Evolutionary conservation across 64 coral and sea anemone species (phyloP), one percentile per base, ranked within the genome.

Genomic region (Actinia tenebrosa): DNA sequence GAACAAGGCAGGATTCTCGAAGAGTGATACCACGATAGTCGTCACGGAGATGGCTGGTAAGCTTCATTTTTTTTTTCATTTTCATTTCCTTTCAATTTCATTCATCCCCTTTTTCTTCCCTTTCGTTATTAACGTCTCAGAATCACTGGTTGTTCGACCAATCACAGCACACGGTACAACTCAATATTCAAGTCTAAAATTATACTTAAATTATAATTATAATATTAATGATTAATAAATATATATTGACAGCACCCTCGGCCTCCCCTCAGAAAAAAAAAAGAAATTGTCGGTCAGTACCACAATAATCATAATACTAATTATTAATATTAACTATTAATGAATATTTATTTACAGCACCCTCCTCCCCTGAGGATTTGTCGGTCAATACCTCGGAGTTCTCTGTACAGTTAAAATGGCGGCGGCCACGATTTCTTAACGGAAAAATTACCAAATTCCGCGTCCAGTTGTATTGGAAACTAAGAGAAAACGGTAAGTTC

Each of bases 391-490:
- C 77, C 19, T 90, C 91, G 80, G 91, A 88, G 56, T 83, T 87
- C 8, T 86, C 44, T 8, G 89, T 85, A 0, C 84, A 71, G 58
- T 66, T 96, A 44, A 90, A 22, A 60, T 96, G 94, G 94, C 86
- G 54, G 2, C 89, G 61, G 61, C 94, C 94, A 54, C 79, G 72
- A 10, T 18, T 85, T 20, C 53, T 88, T 8, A 96, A 96, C 82
- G 94, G 94, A 5, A 61, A 86, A 17, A 86, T 96, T 25, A 82
- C 91, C 1, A 68, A 80, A 18, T 96, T 96, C 60, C 89, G 89
- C 56, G 80, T 96, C 2, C 87, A 50, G 43, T 79, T 96, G 53
- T 42, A 59, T 45, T 96, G 94, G 94, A 88, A 82, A 83, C 82
- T 87, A 19, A 69, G n/a, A 79, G 78, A 91, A 19, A 69, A 90